A percentile compares a stretch with the other conserved stretches of the same genome.
Conservation (phyloP, 2,888 invertebrate genomes). For the Pammene aurita region DNA sequence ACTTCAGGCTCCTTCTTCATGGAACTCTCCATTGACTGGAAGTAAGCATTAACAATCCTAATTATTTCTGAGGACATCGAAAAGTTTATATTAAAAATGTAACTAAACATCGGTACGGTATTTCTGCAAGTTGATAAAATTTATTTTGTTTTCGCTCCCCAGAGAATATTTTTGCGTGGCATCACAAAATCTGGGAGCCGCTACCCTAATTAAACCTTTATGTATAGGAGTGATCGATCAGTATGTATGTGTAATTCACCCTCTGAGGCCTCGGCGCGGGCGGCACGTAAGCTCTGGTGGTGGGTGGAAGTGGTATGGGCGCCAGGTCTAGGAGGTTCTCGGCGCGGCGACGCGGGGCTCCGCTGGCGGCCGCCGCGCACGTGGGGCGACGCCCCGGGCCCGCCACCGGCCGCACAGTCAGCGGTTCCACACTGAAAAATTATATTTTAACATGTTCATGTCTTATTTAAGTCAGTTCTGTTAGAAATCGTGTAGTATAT, state of each 20-base stretch:
- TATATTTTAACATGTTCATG: neutral
- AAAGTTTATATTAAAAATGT: too few relatives aligned
- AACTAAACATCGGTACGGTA: too few relatives aligned
- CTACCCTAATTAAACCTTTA: too few relatives aligned
- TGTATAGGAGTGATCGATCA: too few relatives aligned
- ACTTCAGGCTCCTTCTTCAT: conserved; percentile 59
- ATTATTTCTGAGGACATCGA: too few relatives aligned
- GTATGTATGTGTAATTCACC: too few relatives aligned
- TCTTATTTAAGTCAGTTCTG: too few relatives aligned
- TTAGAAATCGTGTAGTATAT: too few relatives aligned
- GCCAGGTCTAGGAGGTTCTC: conserved; percentile 90
- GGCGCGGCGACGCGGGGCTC: conserved; percentile 75
- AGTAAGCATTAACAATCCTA: conserved; percentile 3
- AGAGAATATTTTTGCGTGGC: too few relatives aligned
- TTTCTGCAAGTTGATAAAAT: too few relatives aligned
- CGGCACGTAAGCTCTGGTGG: conserved; percentile 88
- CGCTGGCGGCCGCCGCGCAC: conserved; percentile 85
- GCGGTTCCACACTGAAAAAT: conserved; percentile 59
- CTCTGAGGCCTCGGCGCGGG: conserved; percentile 34
- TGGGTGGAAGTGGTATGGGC: conserved; percentile 89
- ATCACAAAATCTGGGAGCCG: too few relatives aligned
- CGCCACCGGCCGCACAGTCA: conserved; percentile 85
- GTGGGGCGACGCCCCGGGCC: conserved; percentile 85
- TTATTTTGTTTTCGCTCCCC: too few relatives aligned
- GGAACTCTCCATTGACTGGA: conserved; percentile 56